These are phyloP conservation scores for Drosophila arizonae DNA, from an alignment of 1,140 invertebrate genomes.

Conservation along the genomic window DNA sequence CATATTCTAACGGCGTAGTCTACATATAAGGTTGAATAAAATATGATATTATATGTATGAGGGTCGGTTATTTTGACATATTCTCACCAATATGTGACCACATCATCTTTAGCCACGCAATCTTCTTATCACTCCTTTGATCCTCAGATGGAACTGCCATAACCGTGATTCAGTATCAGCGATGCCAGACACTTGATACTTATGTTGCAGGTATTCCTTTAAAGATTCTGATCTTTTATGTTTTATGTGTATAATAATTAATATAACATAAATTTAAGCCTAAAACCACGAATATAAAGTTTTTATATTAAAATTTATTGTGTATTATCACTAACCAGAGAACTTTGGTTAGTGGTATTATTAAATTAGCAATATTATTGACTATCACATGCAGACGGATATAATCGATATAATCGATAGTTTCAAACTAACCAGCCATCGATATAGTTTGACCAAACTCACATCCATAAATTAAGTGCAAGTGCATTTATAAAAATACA, in stretches of 20 bases:
- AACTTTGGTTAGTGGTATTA: too few species aligned
- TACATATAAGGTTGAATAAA: conserved; percentile 6
- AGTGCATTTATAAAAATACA: conserved; percentile 42
- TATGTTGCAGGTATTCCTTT: background rate
- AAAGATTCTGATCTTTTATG: too few species aligned
- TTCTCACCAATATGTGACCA: conserved; percentile 21
- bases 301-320: too few species aligned
- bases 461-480: conserved; percentile 18
- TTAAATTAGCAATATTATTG: too few species aligned
- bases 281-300: too few species aligned
- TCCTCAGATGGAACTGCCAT: conserved; percentile 18
- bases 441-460: background rate
- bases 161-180: too few species aligned
- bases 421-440: background rate
- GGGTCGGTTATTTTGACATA: too few species aligned
- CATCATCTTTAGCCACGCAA: conserved; percentile 17
- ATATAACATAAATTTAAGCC: too few species aligned
- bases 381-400: background rate
- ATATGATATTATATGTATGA: background rate
- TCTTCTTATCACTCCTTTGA: conserved; percentile 16
- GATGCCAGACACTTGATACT: background rate
- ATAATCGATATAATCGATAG: background rate
- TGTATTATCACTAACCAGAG: too few species aligned
- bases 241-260: too few species aligned
- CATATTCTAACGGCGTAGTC: conserved; percentile 46